Evolutionary conservation across 2,888 invertebrate species (phyloP).

Genomic region (Cerastis rubricosa): DNA sequence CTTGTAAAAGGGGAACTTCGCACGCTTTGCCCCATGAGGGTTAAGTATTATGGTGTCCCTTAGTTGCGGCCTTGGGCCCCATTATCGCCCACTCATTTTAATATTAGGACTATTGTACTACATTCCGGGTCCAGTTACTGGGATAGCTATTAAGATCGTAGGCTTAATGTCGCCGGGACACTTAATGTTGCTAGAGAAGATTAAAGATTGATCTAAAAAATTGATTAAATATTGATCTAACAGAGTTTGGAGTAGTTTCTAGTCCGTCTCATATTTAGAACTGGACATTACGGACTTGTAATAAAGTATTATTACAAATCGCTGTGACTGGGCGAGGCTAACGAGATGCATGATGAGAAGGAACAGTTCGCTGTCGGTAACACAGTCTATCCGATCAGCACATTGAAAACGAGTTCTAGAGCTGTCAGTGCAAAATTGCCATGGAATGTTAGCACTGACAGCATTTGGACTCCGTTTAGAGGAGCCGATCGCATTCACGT

Average conservation of each 20-base stretch:
- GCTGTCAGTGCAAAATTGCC: not conserved
- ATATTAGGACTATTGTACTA: conserved; percentile 54
- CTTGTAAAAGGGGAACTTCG: conserved; percentile 30
- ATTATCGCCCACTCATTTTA: conserved; percentile 52
- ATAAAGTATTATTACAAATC: too few species aligned
- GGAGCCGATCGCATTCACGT: not conserved
- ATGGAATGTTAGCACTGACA: not conserved
- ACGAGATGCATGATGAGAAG: not conserved
- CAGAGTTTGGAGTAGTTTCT: not conserved
- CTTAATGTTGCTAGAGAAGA: not conserved
- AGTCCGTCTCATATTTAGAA: not conserved
- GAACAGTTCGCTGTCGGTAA: not conserved
- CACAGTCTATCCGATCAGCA: not conserved
- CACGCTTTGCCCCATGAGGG: conserved; percentile 25
- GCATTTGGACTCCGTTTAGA: not conserved
- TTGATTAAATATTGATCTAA: not conserved
- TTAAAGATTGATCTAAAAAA: not conserved
- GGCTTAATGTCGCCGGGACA: conserved; percentile 6
- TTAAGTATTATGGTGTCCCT: conserved; percentile 51
- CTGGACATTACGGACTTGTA: not conserved
- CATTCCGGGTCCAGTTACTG: conserved; percentile 25
- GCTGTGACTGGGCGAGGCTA: too few species aligned
- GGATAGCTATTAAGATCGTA: not conserved
- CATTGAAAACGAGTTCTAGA: not conserved
- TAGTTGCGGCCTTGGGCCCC: conserved; percentile 13